A percentile compares a stretch with the other conserved stretches of the same genome.
Evolutionary conservation across 1,140 invertebrate genomes (phyloP).

Genomic region (Acromyrmex charruanus): DNA sequence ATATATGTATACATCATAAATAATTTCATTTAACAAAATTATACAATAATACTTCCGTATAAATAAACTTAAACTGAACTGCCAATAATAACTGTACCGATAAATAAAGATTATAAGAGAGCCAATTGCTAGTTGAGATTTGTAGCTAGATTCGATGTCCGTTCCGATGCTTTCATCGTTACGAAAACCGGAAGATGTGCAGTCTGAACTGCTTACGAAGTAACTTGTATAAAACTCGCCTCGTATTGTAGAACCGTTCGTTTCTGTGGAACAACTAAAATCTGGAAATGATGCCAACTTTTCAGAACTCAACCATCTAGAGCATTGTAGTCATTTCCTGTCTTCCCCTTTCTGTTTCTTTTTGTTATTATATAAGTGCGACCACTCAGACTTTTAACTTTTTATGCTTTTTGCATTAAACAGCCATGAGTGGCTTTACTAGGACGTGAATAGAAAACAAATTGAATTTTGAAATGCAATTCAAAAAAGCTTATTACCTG

Average conservation of each 20-base stretch:
- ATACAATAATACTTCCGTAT: background rate
- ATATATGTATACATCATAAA: background rate
- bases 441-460: background rate
- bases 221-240: conserved; percentile 62
- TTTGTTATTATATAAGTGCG: conserved; percentile 18
- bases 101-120: background rate
- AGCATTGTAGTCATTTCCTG: conserved; percentile 12
- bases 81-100: background rate
- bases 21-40: background rate
- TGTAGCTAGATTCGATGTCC: conserved; percentile 75
- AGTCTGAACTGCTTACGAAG: conserved; percentile 80
- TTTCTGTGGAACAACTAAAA: conserved; percentile 75
- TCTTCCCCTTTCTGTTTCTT: background rate
- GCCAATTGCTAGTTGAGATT: conserved; percentile 41
- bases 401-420: conserved; percentile 26
- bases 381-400: conserved; percentile 33
- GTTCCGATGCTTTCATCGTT: conserved; percentile 66
- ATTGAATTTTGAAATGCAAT: background rate
- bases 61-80: conserved; percentile 18
- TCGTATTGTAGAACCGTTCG: conserved; percentile 6
- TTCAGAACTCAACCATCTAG: conserved; percentile 56
- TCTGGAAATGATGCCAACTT: conserved; percentile 82
- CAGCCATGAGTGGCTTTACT: conserved; percentile 23
- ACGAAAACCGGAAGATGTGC: conserved; percentile 79
- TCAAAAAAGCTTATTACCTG: background rate